Evolutionary conservation across 1,140 invertebrate species (phyloP), one percentile per base, ranked within the genome.

Genomic region (Microplitis demolitor): DNA sequence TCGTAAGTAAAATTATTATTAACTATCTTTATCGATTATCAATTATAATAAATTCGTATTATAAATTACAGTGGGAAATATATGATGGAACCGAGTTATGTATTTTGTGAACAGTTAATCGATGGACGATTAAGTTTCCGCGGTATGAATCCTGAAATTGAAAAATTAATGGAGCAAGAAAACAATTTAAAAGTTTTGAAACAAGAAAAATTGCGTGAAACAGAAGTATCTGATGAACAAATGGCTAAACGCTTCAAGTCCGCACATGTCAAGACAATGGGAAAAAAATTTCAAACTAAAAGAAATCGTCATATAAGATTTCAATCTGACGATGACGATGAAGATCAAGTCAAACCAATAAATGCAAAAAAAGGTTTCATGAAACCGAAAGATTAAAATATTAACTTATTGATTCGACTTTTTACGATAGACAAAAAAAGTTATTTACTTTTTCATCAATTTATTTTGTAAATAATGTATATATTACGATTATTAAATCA

Each of bases 101-200:
- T 90, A 8, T 90, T 90, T 69, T 95, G 93, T 80, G 93, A 94
- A 81, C 87, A 92, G 73, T 87, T 97, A 8, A 87, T 91, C 11
- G 93, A 93, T 80, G 96, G 96, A 4, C 88, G 96, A 77, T 85
- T 96, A 58, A 97, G 95, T 72, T 97, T 92, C 84, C 91, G 92
- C 77, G 96, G 96, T 9, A 95, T 95, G 90, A 97, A 97, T 87
- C 93, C 94, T 51, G 94, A 94, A 85, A 91, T 97, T 74, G 96
- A 97, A 83, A 90, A 90, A 71, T 72, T 94, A 5, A 91, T 95
- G 90, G 81, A 85, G 74, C 71, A 79, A 34, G 91, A 91, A 77
- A 82, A 87, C 69, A 81, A 78, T 5, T 83, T 85, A 37, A 82
- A 88, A 74, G 76, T 83, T 66, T 75, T 75, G 2, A 77, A 83